A percentile compares a stretch with the other conserved stretches of the same genome.
Evolutionary conservation across 1,140 invertebrate genomes (phyloP).

Genomic region (Panulirus ornatus): DNA sequence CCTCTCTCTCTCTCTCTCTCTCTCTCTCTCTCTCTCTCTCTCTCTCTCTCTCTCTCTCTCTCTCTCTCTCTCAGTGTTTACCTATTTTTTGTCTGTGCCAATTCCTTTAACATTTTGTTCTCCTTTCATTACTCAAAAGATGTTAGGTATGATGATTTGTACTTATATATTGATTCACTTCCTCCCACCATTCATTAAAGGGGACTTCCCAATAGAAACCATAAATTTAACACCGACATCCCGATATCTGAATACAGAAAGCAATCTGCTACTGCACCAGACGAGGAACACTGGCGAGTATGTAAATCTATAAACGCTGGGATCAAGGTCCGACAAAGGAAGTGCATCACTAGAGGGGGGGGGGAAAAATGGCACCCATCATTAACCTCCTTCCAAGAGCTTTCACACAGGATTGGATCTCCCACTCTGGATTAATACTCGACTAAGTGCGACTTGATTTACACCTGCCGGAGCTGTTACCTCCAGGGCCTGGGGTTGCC

Average conservation of each 20-base stretch:
- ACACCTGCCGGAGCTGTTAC: slow-evolving; percentile 46
- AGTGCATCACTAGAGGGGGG: background rate
- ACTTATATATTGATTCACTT: slow-evolving; percentile 27
- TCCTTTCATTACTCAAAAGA: slow-evolving; percentile 50
- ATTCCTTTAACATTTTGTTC: background rate
- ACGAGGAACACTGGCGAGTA: background rate
- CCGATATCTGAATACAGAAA: background rate
- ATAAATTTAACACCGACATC: slow-evolving; percentile 37
- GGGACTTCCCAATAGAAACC: slow-evolving; percentile 48
- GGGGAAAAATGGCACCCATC: slow-evolving; percentile 34
- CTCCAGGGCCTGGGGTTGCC: slow-evolving; percentile 19
- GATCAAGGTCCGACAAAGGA: background rate
- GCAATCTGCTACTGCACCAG: background rate
- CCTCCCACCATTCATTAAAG: slow-evolving; percentile 58
- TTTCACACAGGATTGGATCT: slow-evolving; percentile 51
- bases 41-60: background rate
- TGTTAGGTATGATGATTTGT: slow-evolving; percentile 49
- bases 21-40: background rate
- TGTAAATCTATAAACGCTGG: background rate
- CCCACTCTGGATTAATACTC: slow-evolving; percentile 56
- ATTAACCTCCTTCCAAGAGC: slow-evolving; percentile 55
- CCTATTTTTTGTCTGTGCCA: background rate
- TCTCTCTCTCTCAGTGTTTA: slow-evolving; percentile 5
- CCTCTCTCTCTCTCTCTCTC: background rate
- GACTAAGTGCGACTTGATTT: slow-evolving; percentile 59